Conservation (phyloP, 2,113 vertebrate species). For the Phylloscopus trochiloides region DNA sequence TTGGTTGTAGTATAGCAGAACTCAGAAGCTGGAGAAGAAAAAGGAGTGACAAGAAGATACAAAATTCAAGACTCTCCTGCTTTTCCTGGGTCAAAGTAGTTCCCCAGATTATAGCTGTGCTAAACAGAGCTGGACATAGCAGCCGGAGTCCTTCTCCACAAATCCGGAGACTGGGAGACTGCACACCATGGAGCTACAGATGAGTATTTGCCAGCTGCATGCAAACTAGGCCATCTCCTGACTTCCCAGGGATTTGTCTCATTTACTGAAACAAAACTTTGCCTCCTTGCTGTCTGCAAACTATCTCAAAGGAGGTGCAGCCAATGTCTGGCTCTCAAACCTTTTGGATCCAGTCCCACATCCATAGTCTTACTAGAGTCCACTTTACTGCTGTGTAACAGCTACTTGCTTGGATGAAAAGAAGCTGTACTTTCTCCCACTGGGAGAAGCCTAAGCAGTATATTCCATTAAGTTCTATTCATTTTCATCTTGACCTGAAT, state of each 20-base stretch:
- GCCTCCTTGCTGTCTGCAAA: background rate
- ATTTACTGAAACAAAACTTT: background rate
- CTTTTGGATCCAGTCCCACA: background rate
- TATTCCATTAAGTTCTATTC: background rate
- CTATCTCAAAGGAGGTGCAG: background rate
- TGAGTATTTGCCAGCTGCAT: background rate
- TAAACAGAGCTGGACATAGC: background rate
- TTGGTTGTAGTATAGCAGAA: background rate
- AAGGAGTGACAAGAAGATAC: background rate
- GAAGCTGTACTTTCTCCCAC: background rate
- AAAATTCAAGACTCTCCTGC: background rate
- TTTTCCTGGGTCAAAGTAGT: background rate
- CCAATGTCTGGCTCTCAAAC: background rate
- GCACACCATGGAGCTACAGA: rapidly evolving
- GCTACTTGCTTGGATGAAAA: background rate
- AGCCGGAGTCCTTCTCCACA: background rate
- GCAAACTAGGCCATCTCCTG: background rate
- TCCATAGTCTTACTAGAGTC: background rate
- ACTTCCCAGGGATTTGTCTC: background rate
- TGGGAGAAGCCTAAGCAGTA: background rate
- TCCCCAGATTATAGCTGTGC: background rate
- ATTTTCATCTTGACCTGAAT: background rate
- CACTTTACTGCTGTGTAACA: background rate
- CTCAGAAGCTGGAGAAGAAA: background rate
- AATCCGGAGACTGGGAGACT: background rate